Percentiles rank a stretch among this genome's conserved stretches.
phyloP scores from a whole-genome alignment of 35 echinoderm and acorn worm genomes.

The Strongylocentrotus purpuratus region DNA sequence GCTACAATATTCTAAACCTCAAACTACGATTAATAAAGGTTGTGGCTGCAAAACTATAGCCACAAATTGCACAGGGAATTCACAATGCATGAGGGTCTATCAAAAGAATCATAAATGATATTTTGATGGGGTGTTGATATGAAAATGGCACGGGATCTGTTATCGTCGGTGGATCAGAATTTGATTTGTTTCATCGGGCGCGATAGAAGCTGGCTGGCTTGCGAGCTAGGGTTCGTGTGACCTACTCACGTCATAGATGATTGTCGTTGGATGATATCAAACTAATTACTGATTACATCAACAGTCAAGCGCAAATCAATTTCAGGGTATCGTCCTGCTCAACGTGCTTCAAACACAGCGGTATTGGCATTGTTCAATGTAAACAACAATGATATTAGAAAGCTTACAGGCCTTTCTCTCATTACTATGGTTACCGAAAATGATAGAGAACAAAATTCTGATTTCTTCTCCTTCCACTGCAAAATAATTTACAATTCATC shows the following conservation, averaged over 20 bases:
- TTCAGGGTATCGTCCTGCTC: not conserved
- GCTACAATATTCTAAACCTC: not conserved
- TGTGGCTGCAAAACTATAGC: not conserved
- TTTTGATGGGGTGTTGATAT: conserved; percentile 31
- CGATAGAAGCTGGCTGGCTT: not conserved
- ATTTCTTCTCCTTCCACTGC: not conserved
- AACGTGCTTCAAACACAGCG: not conserved
- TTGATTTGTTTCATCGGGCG: conserved; percentile 17
- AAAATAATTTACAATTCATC: not conserved
- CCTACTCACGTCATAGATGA: conserved; percentile 27
- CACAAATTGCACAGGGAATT: not conserved
- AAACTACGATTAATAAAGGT: not conserved
- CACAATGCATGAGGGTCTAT: not conserved
- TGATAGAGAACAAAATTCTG: not conserved
- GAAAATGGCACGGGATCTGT: not conserved
- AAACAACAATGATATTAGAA: not conserved
- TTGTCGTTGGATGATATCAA: not conserved
- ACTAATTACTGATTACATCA: conserved; percentile 30
- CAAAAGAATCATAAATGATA: conserved; percentile 22
- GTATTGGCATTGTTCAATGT: not conserved
- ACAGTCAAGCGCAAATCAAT: not conserved
- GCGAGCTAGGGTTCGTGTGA: not conserved
- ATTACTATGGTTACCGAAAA: not conserved
- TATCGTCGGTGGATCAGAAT: conserved; percentile 11
- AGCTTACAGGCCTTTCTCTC: not conserved